Evolutionary conservation across 2,113 vertebrate species (phyloP), one percentile per base, ranked within the genome.

Genomic region (Neodon shergylaensis): DNA sequence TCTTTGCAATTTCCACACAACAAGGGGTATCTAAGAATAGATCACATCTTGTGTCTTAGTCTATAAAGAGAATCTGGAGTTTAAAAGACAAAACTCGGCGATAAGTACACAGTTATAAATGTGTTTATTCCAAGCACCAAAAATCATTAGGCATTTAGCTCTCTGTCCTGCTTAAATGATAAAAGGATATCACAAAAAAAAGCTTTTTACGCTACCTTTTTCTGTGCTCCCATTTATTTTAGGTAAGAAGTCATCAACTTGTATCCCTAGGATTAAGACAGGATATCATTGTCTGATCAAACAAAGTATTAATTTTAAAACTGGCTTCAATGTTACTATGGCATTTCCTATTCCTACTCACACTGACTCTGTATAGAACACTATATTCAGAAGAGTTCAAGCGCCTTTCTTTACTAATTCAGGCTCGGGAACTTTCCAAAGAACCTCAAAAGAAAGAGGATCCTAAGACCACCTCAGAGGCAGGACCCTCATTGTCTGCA

Each of bases 211-310:
- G 97, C 97, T 99, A 99, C 99, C 99, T 99, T 99, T 98, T 97
- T 99, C 98, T 98, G 98, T 98, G 98, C 98, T 99, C 97, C 98
- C 98, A 98, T 99, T 99, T 98, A 99, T 99, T 99, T 99, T 99
- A 98, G 98, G 98, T 98, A 99, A 98, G 98, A 99, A 98, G 98
- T 99, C 99, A 28, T 99, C 99, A 97, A 98, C 98, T 99, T 99
- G 99, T 98, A 99, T 98, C 98, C 98, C 99, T 99, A 98, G 97
- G 98, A 99, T 99, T 98, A 98, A 98, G 98, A 98, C 98, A 99
- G 92, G 96, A 82, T 96, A 98, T 98, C 98, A 98, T 98, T 98
- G 98, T 96, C 97, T 96, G 63, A 98, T 98, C 26, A 95, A 98
- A 98, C 78, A 85, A 98, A 98, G 84, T 78, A 74, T 77, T 84